Percentiles rank a stretch among this genome's conserved stretches.
These are phyloP conservation scores for Rousettus madagascariensis DNA, from an alignment of 2,797 vertebrate species.

Conservation along the genomic window DNA sequence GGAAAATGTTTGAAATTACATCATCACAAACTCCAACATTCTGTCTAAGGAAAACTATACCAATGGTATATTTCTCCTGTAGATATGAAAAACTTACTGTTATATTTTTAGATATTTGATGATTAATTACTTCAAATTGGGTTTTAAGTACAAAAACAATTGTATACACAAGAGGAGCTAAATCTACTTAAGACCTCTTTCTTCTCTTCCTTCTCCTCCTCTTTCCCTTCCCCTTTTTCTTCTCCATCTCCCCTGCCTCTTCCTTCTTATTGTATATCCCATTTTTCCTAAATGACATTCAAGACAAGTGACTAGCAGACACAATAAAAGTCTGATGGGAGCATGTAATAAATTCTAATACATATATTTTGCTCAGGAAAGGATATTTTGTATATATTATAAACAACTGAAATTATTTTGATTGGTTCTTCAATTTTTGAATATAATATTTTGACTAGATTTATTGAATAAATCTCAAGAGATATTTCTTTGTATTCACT, in stretches of 20 bases:
- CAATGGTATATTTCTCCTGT: neutral
- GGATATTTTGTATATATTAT: neutral
- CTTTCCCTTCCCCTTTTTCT: fast-evolving
- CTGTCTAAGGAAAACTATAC: neutral
- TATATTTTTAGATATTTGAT: neutral
- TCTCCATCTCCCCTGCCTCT: neutral
- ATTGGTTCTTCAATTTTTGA: neutral
- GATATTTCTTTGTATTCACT: neutral
- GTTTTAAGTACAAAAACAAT: neutral
- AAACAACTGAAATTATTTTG: neutral
- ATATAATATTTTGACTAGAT: neutral
- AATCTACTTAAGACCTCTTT: neutral
- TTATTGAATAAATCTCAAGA: neutral
- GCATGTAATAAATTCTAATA: neutral
- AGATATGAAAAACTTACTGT: neutral
- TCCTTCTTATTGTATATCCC: neutral
- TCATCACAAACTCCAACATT: neutral
- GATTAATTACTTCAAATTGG: neutral
- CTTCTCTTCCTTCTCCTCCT: neutral
- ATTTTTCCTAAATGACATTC: neutral
- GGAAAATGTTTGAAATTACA: neutral
- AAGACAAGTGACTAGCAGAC: neutral
- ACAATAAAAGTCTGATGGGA: neutral
- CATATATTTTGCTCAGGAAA: neutral
- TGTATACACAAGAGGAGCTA: neutral